Evolutionary conservation across 1,140 invertebrate genomes (phyloP), one percentile per base, ranked within the genome.

Genomic region (Pararge aegeria): DNA sequence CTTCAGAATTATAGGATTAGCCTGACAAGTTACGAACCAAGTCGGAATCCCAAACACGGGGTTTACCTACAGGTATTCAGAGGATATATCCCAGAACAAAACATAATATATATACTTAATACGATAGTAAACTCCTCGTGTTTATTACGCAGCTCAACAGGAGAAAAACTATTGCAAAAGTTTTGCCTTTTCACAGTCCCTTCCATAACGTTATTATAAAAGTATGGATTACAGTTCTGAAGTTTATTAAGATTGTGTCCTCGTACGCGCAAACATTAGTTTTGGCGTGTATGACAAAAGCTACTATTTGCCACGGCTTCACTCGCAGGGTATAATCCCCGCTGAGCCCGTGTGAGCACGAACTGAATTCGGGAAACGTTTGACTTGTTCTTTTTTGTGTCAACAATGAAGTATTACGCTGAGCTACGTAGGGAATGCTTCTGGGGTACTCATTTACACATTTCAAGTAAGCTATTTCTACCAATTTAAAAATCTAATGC

Each of bases 341-440:
- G 24, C 48, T 65, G 49, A 74, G 64, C 67, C 52, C 49, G 34
- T 46, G 59, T 61, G 58, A 67, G 70, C 70, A 73, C 68, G 65
- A 46, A 65, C 56, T 55, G 44, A 55, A 55, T 58, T 46, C 19
- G 29, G 51, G 49, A 37, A 44, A 30, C 21, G 38, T 60, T 59
- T 60, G 57, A 46, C 20, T 16, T 60, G 40, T 46, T 24, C 18
- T n/a, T 46, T 60, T 59, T 46, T 46, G 29, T 53, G 57, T 60
- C 57, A 53, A 60, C 40, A 53, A 37, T 60, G 49, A 60, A 46
- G 29, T n/a, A 44, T 40, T 55, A 48, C 46, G 46, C 15, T 19
- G 24, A 40, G 38, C 16, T 40, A 13, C n/a, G 38, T 0, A 16
- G n/a, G n/a, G n/a, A n/a, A n/a, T n/a, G n/a, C 13, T 6, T 16